Conservation (phyloP, 1,140 invertebrate species). For the Drosophila repletoides region DNA sequence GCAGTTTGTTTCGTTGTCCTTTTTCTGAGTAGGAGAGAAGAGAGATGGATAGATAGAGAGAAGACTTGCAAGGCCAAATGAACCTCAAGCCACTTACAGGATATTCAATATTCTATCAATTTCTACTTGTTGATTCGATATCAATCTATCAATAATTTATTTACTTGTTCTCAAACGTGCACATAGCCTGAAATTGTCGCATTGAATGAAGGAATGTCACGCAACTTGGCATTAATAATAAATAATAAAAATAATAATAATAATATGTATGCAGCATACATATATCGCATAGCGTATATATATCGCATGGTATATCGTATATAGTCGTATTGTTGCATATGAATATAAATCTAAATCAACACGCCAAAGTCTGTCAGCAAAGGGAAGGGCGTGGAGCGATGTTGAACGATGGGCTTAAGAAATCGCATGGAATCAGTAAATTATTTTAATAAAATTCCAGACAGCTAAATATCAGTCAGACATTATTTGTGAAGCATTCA, state of each 20-base stretch:
- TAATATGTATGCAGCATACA: slow-evolving; percentile 25
- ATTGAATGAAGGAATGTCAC: slow-evolving; percentile 57
- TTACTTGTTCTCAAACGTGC: slow-evolving; percentile 19
- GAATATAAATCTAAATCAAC: slow-evolving; percentile 50
- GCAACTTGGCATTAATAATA: slow-evolving; percentile 46
- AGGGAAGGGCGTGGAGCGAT: neutral
- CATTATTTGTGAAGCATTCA: slow-evolving; percentile 34
- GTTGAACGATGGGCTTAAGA: neutral
- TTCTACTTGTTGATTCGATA: slow-evolving; percentile 13
- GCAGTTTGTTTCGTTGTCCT: too few species aligned
- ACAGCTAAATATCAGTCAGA: slow-evolving; percentile 45
- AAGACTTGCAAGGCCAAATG: too few species aligned
- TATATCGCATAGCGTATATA: neutral
- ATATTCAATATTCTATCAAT: neutral
- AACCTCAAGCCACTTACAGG: too few species aligned
- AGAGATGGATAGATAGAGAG: too few species aligned
- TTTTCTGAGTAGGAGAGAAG: too few species aligned
- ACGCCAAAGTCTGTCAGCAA: slow-evolving; percentile 14
- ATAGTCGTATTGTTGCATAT: slow-evolving; percentile 20
- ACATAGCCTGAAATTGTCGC: slow-evolving; percentile 48
- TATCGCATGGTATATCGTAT: too few species aligned
- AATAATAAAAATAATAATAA: slow-evolving; percentile 38
- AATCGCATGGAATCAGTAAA: slow-evolving; percentile 45
- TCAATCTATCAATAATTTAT: slow-evolving; percentile 25
- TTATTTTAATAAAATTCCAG: slow-evolving; percentile 67